Evolutionary conservation across 2,797 vertebrate genomes (phyloP).

Genomic region (Periophthalmus magnuspinnatus): DNA sequence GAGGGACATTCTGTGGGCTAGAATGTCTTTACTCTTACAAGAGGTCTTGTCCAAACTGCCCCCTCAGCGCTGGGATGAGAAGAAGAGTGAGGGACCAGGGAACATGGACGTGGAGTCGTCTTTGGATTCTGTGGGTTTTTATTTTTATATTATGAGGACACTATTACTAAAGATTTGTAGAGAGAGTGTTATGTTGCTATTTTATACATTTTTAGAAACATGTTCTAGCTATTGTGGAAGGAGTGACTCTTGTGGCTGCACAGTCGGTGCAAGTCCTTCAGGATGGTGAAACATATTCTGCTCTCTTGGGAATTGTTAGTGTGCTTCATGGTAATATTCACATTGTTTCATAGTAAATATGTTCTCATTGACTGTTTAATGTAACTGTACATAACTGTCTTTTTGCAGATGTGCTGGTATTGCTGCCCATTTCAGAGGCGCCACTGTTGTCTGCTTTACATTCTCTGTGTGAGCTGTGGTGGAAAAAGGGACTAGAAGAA

Average conservation of each 20-base stretch:
- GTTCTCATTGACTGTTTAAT: neutral
- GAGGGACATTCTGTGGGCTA: constrained; percentile 85
- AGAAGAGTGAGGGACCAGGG: constrained; percentile 55
- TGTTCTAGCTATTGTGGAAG: constrained; percentile 80
- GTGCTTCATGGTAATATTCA: constrained; percentile 80
- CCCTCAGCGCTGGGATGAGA: constrained; percentile 79
- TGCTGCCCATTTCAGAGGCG: constrained; percentile 75
- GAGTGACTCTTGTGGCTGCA: constrained; percentile 79
- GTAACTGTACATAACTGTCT: neutral
- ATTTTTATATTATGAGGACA: neutral
- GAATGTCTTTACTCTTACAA: constrained; percentile 75
- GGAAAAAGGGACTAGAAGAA: constrained; percentile 85
- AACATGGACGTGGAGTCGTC: constrained; percentile 75
- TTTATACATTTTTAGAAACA: constrained; percentile 58
- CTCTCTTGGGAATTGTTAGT: constrained; percentile 80
- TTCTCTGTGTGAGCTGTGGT: constrained; percentile 84
- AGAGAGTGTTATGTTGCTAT: neutral
- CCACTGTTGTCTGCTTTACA: constrained; percentile 74
- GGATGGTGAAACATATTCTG: constrained; percentile 75
- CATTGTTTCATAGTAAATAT: neutral
- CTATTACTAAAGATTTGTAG: neutral
- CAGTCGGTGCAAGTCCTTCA: constrained; percentile 83
- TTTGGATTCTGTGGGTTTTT: constrained; percentile 76
- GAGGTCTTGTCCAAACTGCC: constrained; percentile 79
- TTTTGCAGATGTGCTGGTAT: constrained; percentile 59